Base-by-base conservation (phyloP, 2,888 invertebrate genomes). In the Disparrhopalites patrizii region DNA sequence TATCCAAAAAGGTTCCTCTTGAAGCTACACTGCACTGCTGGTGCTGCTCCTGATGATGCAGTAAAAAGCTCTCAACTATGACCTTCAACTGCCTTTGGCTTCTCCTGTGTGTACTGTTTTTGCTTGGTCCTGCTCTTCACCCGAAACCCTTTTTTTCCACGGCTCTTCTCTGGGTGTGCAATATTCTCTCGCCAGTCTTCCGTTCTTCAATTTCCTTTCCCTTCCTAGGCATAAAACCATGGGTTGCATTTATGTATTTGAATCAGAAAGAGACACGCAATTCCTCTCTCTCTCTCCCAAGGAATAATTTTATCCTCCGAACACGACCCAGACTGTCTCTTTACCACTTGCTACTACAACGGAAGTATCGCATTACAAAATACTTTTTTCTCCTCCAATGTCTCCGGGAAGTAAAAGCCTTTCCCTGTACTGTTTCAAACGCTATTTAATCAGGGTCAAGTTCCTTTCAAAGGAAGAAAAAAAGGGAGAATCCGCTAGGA, bases 21-120 rank as follows among this genome's bases (percentile, higher is more conserved):
- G n/a, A 40, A n/a, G 33, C 54, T 54, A 31, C 31, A 54, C 54
- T 31, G 54, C 54, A 54, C 31, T 31, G 28, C 23, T 7, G 47
- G 20, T 23, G 20, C 20, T 25, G 47, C 7, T 3, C 23, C 25
- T 8, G 18, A 23, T 7, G 20, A 23, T 5, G 40, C 18, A 40
- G 40, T 3, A 18, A 10, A 18, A 40, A 18, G 40, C 40, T 40
- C 33, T 55, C 18, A 30, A 55, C 36, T 56, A 23, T 56, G 56
- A 56, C 56, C 56, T 56, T 56, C 56, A 56, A 56, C 33, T 31
- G 56, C 31, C 38, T 25, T 56, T 56, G 23, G 33, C 15, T 56
- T 38, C 36, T 23, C 20, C 25, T n/a, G n/a, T n/a, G n/a, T n/a
- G n/a, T n/a, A n/a, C n/a, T n/a, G n/a, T n/a, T n/a, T n/a, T n/a